Base-by-base conservation (phyloP, 2,888 invertebrate species). In the Eueremaeus valkanovi region DNA sequence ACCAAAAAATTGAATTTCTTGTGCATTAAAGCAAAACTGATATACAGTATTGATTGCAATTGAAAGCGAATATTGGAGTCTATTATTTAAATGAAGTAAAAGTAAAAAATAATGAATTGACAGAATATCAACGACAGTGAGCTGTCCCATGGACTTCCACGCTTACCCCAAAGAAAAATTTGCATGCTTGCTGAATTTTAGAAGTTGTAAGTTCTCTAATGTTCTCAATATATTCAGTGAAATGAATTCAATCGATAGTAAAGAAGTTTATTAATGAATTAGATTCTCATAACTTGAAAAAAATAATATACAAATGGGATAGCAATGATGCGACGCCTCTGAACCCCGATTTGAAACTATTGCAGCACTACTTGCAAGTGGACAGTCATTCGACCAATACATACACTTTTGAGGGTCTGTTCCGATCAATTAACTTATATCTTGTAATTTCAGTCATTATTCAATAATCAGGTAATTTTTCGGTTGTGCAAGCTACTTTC, bases 71-170 rank as follows among this genome's bases (percentile, higher is more conserved):
- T n/a, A 51, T 21, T 18, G 24, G 11, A 24, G 3, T 24, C 27
- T 58, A 58, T 49, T 49, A 5, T 18, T 49, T 49, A 11, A 13
- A 49, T 49, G 5, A 49, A 49, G 5, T 49, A 18, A 11, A n/a
- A n/a, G 16, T 49, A 24, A 5, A 24, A 6, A 21, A 21, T 58
- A 58, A 58, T 27, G 6, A 27, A 8, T 58, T 13, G 2, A 24
- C 11, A 58, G 58, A 16, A 24, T 58, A 27, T 11, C 58, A 9
- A 5, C 58, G 24, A 58, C 21, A 3, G 58, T 58, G 21, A 58
- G 58, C 27, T 58, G 58, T 58, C 58, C 58, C 24, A 58, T 58
- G 58, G 27, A 58, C 24, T 58, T 58, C 24, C 58, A 58, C 24
- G 16, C 11, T 24, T 27, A 58, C 21, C 58, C 58, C 6, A 21